Percentiles rank a stretch among this genome's conserved stretches.
phyloP scores from a whole-genome alignment of 2,113 vertebrate genomes.

The Triplophysa rosa region DNA sequence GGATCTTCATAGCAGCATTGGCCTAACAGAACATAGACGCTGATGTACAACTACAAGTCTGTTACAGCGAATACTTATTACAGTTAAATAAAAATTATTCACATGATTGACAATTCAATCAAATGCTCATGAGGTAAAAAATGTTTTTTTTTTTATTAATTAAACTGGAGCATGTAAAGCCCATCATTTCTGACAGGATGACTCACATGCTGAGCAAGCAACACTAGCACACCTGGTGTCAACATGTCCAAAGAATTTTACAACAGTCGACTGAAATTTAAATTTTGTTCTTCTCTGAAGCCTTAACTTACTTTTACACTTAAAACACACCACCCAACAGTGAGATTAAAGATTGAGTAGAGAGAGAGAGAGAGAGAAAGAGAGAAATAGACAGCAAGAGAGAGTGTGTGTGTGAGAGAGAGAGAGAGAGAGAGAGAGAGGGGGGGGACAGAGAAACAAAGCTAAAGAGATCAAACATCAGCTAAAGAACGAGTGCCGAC shows the following conservation, averaged over 20 bases:
- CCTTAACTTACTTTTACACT: no score
- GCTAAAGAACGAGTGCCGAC: slow-evolving; percentile 50
- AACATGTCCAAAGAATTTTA: not conserved
- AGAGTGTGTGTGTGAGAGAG: not conserved
- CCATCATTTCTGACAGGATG: not conserved
- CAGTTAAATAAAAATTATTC: no score
- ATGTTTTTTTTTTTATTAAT: no score
- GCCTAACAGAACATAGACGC: no score
- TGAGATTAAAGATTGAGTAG: no score
- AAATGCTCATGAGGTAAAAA: no score
- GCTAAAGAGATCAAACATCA: slow-evolving; percentile 51
- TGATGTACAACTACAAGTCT: no score
- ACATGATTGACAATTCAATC: no score
- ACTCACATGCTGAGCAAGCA: not conserved
- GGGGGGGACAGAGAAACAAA: slow-evolving; percentile 32
- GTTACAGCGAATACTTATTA: no score
- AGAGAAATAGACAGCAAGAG: no score
- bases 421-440: slow-evolving; percentile 10
- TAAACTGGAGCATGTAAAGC: not conserved
- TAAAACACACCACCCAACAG: not conserved
- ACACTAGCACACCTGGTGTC: not conserved
- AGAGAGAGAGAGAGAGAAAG: no score
- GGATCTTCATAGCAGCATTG: no score
- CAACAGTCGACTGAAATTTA: not conserved
- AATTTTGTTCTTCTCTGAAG: not conserved